These are phyloP conservation scores for Drosophila murphyi DNA, from an alignment of 1,140 invertebrate species.

Conservation along the genomic window DNA sequence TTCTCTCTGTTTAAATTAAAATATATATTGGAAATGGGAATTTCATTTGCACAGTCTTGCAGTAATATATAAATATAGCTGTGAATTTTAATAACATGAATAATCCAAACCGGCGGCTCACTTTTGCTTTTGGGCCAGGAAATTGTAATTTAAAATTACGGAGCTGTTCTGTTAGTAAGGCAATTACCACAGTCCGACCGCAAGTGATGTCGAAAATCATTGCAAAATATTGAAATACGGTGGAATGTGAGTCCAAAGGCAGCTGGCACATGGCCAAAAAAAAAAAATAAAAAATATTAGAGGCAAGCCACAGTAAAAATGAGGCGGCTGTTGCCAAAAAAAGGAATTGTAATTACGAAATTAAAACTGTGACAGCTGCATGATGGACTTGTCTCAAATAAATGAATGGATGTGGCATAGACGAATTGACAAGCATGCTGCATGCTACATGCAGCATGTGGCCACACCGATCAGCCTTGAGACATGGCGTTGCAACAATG, in stretches of 20 bases:
- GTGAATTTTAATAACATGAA: background rate
- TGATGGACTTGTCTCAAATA: slow-evolving; percentile 76
- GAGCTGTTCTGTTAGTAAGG: slow-evolving; percentile 47
- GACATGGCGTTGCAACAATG: slow-evolving; percentile 33
- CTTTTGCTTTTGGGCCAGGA: background rate
- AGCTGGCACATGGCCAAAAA: slow-evolving; percentile 58
- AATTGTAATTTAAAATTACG: slow-evolving; percentile 68
- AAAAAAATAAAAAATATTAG: background rate
- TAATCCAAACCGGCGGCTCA: background rate
- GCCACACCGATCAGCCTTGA: slow-evolving; percentile 30
- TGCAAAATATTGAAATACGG: slow-evolving; percentile 68
- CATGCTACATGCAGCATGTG: slow-evolving; percentile 1
- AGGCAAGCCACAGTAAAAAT: background rate
- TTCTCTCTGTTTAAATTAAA: no score
- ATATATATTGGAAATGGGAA: no score
- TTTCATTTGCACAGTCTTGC: background rate
- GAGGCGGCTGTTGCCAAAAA: slow-evolving; percentile 40
- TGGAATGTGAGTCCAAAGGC: slow-evolving; percentile 31
- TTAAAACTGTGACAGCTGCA: slow-evolving; percentile 77
- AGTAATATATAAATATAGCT: background rate
- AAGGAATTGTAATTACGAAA: slow-evolving; percentile 77
- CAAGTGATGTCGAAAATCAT: slow-evolving; percentile 74
- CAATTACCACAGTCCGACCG: slow-evolving; percentile 52
- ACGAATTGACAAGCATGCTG: slow-evolving; percentile 41
- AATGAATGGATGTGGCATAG: slow-evolving; percentile 69